Conservation (phyloP, 2,797 vertebrate genomes). For the Mormyrus hasselquistii region DNA sequence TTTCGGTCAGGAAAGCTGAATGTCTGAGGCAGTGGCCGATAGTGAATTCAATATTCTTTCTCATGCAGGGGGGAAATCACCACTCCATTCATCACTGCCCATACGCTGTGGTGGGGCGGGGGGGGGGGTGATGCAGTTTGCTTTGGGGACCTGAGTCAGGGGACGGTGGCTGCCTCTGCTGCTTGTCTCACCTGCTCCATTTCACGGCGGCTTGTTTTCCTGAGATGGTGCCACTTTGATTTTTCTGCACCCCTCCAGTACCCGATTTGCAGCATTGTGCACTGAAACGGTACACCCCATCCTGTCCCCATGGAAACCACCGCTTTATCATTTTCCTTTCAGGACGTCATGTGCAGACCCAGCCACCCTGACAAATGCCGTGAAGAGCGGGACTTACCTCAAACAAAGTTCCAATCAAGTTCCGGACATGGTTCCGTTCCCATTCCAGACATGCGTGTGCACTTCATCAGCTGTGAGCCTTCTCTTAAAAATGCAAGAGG, state of each 20-base stretch:
- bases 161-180: not conserved
- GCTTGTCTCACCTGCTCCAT: not conserved
- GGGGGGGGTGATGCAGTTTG: not conserved
- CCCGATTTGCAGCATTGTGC: not conserved
- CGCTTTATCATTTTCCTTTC: not conserved
- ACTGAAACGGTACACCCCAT: not conserved
- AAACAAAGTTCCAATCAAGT: not conserved
- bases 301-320: not conserved
- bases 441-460: not conserved
- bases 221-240: not conserved
- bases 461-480: not conserved
- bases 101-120: not conserved
- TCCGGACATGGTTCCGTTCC: not conserved
- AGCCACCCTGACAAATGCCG: not conserved
- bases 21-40: not conserved
- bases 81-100: slow-evolving; percentile 23
- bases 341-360: not conserved
- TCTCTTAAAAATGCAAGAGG: not conserved
- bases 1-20: not conserved
- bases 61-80: slow-evolving; percentile 13
- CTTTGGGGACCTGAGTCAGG: not conserved
- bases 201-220: not conserved
- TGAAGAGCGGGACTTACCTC: not conserved
- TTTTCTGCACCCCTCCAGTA: not conserved
- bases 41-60: slow-evolving; percentile 24